Percentiles rank a stretch among this genome's conserved stretches.
phyloP scores from a whole-genome alignment of 1,140 invertebrate genomes.

The Drosophila arawakana region DNA sequence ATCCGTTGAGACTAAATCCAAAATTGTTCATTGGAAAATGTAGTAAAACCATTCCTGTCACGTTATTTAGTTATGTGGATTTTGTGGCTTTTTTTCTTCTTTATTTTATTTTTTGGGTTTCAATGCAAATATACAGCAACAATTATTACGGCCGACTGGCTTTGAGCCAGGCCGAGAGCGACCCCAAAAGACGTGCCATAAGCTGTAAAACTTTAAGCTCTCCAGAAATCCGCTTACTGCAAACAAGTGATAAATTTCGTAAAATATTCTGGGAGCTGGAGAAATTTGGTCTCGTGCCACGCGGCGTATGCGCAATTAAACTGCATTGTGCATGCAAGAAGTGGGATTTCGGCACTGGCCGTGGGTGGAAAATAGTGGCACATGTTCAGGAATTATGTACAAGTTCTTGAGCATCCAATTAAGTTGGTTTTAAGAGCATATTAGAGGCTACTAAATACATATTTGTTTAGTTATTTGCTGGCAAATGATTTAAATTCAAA shows the following conservation, averaged over 20 bases:
- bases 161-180: conserved; percentile 3
- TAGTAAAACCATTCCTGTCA: background rate
- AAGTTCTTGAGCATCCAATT: conserved; percentile 7
- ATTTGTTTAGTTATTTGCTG: background rate
- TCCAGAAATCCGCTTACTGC: conserved; percentile 28
- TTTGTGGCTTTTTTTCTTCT: conserved; percentile 15
- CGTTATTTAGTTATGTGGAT: conserved; percentile 30
- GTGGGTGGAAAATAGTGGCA: conserved; percentile 1
- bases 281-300: conserved; percentile 1
- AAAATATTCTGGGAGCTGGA: background rate
- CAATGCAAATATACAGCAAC: conserved; percentile 32
- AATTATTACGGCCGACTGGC: conserved; percentile 33
- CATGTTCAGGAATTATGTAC: conserved; percentile 26
- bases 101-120: conserved; percentile 10
- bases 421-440: background rate
- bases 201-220: conserved; percentile 26
- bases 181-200: conserved; percentile 19
- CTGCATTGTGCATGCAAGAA: conserved; percentile 20
- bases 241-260: conserved; percentile 42
- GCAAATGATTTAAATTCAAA: background rate
- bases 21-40: conserved; percentile 17
- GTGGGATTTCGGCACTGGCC: background rate
- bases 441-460: background rate
- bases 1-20: conserved; percentile 18
- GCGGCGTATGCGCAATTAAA: conserved; percentile 42